These are phyloP conservation scores for Drosophila lacicola DNA, from an alignment of 2,888 invertebrate genomes.

Conservation along the genomic window DNA sequence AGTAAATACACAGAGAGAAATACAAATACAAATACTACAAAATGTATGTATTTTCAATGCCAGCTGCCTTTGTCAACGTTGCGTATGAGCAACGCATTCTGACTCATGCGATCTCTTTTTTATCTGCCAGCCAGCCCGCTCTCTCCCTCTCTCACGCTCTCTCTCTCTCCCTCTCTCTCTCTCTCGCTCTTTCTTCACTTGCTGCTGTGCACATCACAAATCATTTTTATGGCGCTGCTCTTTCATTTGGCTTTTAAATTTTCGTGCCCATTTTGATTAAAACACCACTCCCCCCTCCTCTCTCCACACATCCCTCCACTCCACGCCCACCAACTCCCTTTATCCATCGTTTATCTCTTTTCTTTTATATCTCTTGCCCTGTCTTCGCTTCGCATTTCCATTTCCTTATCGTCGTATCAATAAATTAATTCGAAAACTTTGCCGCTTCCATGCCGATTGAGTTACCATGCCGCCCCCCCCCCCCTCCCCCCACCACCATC, in stretches of 20 bases:
- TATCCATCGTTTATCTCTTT: slow-evolving; percentile 58
- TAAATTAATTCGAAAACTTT: slow-evolving; percentile 81
- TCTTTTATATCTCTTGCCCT: slow-evolving; percentile 19
- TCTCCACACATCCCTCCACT: not conserved
- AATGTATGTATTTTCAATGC: slow-evolving; percentile 34
- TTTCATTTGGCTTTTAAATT: slow-evolving; percentile 62
- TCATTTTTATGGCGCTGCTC: slow-evolving; percentile 67
- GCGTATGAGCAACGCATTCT: slow-evolving; percentile 65
- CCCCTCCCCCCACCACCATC: not conserved
- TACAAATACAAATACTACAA: slow-evolving; percentile 25
- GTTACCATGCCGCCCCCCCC: slow-evolving; percentile 4
- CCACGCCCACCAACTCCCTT: not conserved
- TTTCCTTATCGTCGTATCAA: slow-evolving; percentile 74
- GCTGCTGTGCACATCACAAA: slow-evolving; percentile 45
- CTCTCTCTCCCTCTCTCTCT: not conserved
- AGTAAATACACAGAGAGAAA: slow-evolving; percentile 41
- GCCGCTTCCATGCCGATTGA: slow-evolving; percentile 66
- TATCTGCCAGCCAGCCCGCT: not conserved
- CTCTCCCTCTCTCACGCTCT: not conserved
- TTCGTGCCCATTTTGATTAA: slow-evolving; percentile 68
- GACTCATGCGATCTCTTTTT: slow-evolving; percentile 36
- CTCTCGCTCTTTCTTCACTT: slow-evolving; percentile 9
- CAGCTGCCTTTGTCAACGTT: slow-evolving; percentile 49
- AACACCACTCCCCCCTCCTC: not conserved
- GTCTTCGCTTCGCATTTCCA: slow-evolving; percentile 34